Evolutionary conservation across 1,140 invertebrate genomes (phyloP).

Genomic region (Manduca sexta): DNA sequence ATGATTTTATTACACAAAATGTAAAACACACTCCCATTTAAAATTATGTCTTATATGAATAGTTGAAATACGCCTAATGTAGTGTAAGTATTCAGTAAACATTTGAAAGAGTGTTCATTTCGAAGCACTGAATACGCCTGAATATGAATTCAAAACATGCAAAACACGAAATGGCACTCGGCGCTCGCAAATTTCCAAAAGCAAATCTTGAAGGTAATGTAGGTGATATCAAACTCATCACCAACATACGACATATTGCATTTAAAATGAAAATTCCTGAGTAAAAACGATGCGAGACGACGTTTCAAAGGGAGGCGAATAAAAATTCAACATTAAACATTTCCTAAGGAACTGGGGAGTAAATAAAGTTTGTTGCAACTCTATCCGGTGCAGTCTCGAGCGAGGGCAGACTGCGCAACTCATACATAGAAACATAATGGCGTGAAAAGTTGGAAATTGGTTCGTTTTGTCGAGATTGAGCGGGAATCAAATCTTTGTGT

Average conservation of each 20-base stretch:
- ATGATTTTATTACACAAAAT: no score
- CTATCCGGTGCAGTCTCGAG: conserved; percentile 11
- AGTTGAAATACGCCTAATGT: no score
- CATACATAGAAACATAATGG: conserved; percentile 19
- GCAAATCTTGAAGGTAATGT: no score
- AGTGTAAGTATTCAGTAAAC: no score
- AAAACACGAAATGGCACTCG: no score
- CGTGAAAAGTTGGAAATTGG: conserved; percentile 16
- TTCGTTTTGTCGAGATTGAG: conserved; percentile 9
- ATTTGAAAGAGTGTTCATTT: no score
- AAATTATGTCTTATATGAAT: no score
- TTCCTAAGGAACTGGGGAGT: conserved; percentile 27
- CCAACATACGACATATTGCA: conserved; percentile 22
- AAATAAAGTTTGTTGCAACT: conserved; percentile 25
- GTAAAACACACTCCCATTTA: no score
- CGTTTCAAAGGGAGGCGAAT: conserved; percentile 24
- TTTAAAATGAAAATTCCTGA: conserved; percentile 36
- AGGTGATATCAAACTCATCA: conserved; percentile 1
- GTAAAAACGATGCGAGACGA: conserved; percentile 10
- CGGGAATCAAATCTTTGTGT: neutral
- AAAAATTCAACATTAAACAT: conserved; percentile 47
- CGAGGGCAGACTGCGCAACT: conserved; percentile 13
- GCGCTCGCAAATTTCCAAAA: no score
- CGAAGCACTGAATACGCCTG: no score
- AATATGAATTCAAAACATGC: no score